Percentiles rank a stretch among this genome's conserved stretches.
phyloP scores from a whole-genome alignment of 2,888 invertebrate species.

The Labia minor region DNA sequence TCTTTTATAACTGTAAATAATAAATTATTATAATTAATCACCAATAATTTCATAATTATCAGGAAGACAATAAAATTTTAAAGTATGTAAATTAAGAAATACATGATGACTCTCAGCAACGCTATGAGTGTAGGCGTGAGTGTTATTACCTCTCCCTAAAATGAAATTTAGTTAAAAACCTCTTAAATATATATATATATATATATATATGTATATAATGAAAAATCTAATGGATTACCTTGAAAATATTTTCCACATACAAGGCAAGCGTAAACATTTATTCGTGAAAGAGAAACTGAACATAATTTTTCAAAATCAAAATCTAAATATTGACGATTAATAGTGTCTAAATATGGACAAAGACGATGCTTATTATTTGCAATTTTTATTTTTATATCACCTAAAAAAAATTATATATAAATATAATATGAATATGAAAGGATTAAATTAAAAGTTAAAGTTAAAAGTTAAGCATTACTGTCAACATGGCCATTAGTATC shows the following conservation, averaged over 20 bases:
- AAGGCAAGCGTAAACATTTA: slow-evolving; percentile 98
- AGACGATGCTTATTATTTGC: slow-evolving; percentile 38
- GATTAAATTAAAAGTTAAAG: too few species aligned
- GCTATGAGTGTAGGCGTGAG: slow-evolving; percentile 98
- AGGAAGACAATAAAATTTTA: slow-evolving; percentile 96
- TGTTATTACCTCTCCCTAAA: slow-evolving; percentile 85
- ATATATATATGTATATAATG: too few species aligned
- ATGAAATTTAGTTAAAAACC: too few species aligned
- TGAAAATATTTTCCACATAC: slow-evolving; percentile 98
- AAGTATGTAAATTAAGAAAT: slow-evolving; percentile 87
- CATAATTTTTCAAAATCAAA: slow-evolving; percentile 99
- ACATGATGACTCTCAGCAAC: slow-evolving; percentile 97
- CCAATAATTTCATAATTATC: slow-evolving; percentile 99
- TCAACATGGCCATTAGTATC: too few species aligned
- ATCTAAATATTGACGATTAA: slow-evolving; percentile 90
- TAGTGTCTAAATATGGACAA: slow-evolving; percentile 97
- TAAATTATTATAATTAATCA: slow-evolving; percentile 38
- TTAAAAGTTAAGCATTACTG: too few species aligned
- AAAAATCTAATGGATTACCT: slow-evolving; percentile 33
- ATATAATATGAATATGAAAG: too few species aligned
- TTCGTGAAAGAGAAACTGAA: slow-evolving; percentile 92
- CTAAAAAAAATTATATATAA: not conserved
- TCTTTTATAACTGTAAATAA: slow-evolving; percentile 17
- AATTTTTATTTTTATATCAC: not conserved
- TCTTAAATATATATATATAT: too few species aligned